Evolutionary conservation across 2,113 vertebrate species (phyloP), one percentile per base, ranked within the genome.

Genomic region (Polyodon spathula): DNA sequence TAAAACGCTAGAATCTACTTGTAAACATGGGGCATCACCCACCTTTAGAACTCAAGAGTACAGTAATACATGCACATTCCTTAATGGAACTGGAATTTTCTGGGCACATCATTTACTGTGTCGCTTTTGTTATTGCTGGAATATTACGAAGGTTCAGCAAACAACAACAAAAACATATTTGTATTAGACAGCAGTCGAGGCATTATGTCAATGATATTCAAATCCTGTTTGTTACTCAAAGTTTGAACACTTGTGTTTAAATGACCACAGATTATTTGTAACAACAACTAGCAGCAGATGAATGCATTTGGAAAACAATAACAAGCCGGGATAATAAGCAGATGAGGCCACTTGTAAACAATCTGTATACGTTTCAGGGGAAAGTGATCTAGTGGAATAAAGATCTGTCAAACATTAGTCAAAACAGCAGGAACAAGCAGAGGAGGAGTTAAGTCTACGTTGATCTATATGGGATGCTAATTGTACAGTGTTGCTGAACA

Each of bases 221-320:
- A 7, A 42, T 15, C 15, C 56, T 9, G 6, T 14, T n/a, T 15
- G 56, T 58, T 58, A 16, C 56, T 15, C 40, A 15, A 11, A 4
- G 39, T 40, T 38, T 37, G 37, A 42, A 41, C 4, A 27, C 40
- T 11, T 51, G 37, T 60, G 58, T n/a, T 15, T 42, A 16, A 14
- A 10, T 8, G 27, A 15, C 7, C 57, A 15, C 57, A 44, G 43
- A 7, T 44, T 44, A 44, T 59, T 43, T 44, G 40, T 59, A 44
- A 41, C 16, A 16, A 42, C 57, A 44, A 2, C 16, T 5, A 44
- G 11, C 17, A 10, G 58, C 4, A 27, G 42, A 59, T 59, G 15
- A 59, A 59, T 44, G 43, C 27, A 37, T 37, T 27, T 39, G 15
- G 27, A 51, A 60, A 54, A 54, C 53, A 54, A 54, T 27, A 54